These are phyloP conservation scores for Cheilosia grossa DNA, from an alignment of 2,888 invertebrate species.

Conservation along the genomic window DNA sequence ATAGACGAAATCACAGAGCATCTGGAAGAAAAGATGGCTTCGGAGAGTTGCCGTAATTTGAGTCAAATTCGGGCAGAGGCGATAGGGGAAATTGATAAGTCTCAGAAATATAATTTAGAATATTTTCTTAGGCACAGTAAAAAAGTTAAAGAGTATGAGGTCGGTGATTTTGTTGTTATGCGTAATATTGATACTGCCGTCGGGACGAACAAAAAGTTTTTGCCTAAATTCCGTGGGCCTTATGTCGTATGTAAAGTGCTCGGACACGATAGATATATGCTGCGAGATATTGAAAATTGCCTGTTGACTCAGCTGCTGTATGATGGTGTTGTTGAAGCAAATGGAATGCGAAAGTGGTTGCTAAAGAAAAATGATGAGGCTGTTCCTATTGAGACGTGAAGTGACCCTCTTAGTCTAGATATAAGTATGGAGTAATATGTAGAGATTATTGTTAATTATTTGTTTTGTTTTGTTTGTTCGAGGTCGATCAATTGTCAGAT, in stretches of 20 bases:
- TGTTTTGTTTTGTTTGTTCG: not conserved
- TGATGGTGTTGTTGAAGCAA: not conserved
- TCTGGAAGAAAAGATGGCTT: too few species aligned
- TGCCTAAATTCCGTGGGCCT: not conserved
- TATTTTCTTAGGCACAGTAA: constrained; percentile 2
- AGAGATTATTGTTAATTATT: not conserved
- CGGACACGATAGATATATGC: not conserved
- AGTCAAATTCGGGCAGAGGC: too few species aligned
- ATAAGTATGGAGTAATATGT: not conserved
- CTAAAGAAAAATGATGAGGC: too few species aligned
- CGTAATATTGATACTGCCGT: not conserved
- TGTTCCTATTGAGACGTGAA: too few species aligned
- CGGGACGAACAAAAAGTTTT: constrained; percentile 9
- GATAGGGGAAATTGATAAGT: too few species aligned
- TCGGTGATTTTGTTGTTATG: constrained; percentile 5
- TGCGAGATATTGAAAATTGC: not conserved
- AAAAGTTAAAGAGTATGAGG: not conserved
- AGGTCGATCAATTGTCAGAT: not conserved
- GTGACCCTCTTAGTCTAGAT: not conserved
- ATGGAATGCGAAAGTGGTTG: not conserved
- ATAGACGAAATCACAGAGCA: too few species aligned
- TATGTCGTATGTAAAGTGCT: not conserved
- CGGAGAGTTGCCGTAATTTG: too few species aligned
- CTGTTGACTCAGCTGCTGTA: not conserved
- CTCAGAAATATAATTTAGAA: not conserved